Base-by-base conservation (phyloP, 2,888 invertebrate species). In the Mesorhabditis sp. region DNA sequence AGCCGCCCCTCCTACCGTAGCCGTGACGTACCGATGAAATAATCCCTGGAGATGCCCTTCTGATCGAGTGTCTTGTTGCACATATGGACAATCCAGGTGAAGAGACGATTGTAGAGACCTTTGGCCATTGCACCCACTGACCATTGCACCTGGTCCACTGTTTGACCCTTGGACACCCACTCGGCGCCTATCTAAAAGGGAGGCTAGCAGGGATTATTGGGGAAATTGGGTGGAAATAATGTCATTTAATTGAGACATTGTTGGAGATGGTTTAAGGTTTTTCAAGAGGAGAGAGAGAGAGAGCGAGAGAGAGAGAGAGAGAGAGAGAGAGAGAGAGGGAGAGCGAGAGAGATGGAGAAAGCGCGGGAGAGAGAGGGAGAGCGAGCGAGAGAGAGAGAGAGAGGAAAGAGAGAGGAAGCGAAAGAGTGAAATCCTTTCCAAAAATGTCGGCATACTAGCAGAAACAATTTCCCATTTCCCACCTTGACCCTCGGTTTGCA, bases 1-100 rank as follows among this genome's bases (percentile, higher is more conserved):
- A 28, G 28, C 28, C 28, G 28, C 28, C 28, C 28, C 28, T 28
- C 28, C 28, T 28, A 28, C 28, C 28, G 28, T 28, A 28, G 28
- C 28, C 28, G 28, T 28, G 28, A 28, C 28, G 28, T n/a, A 93
- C 97, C 84, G 89, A 97, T 97, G 91, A 97, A 98, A 75, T 71
- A 75, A 13, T 76, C 72, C 63, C 80, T 73, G 72, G 76, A 72
- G 62, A 80, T 75, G 58, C 74, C 80, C 79, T 88, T 96, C 15
- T 80, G 81, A 90, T 97, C 97, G 88, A 98, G 91, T 85, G 98
- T 98, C 89, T 95, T 94, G 92, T 98, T 98, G 92, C 97, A 74
- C 74, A 72, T 72, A 90, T 93, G 93, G 88, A 98, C 97, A 87
- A 98, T 90, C 93, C 93, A 98, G 63, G 82, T 83, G 85, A 88